Evolutionary conservation across 2,113 vertebrate genomes (phyloP), one percentile per base, ranked within the genome.

Genomic region (Mesembrinibis cayennensis): DNA sequence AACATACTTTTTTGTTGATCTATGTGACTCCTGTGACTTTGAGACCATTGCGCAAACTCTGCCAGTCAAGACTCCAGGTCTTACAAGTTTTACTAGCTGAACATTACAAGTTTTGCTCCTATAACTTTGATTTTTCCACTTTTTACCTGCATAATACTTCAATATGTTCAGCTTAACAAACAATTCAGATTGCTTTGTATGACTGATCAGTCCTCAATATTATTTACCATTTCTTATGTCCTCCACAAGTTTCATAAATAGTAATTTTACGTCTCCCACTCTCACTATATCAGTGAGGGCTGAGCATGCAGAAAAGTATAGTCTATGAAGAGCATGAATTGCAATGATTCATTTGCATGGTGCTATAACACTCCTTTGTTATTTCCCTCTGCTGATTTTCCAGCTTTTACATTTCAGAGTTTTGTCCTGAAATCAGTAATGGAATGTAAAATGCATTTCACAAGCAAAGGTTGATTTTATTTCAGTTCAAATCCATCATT

Each of bases 401-500:
- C 73, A 94, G 77, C 81, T 87, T 95, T 92, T 89, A 65, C 61
- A 53, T 74, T 70, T 83, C 77, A 58, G 65, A 73, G 42, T 63
- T 93, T 92, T 95, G 78, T 87, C 66, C 87, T 80, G 91, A 73
- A 95, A 82, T 72, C 87, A 84, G 56, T 52, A 86, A 85, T 84
- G 77, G 69, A 91, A 94, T 69, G 40, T 45, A 85, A 89, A 95
- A 81, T 27, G 2, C 25, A 50, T 92, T 94, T 85, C 83, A 76
- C 70, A 87, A 87, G 61, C 2, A 9, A 95, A 93, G 49, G 83
- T 26, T 91, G 87, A 91, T 97, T 96, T 96, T 96, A 89, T 92
- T 95, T 95, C 84, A 69, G 86, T 76, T 66, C 70, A 95, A 95
- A 96, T 93, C 80, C 78, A 62, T 87, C 66, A 45, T 92, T 95